A percentile compares a stretch with the other conserved stretches of the same genome.
phyloP scores from a whole-genome alignment of 2,888 invertebrate species.

The Agrotis ipsilon region DNA sequence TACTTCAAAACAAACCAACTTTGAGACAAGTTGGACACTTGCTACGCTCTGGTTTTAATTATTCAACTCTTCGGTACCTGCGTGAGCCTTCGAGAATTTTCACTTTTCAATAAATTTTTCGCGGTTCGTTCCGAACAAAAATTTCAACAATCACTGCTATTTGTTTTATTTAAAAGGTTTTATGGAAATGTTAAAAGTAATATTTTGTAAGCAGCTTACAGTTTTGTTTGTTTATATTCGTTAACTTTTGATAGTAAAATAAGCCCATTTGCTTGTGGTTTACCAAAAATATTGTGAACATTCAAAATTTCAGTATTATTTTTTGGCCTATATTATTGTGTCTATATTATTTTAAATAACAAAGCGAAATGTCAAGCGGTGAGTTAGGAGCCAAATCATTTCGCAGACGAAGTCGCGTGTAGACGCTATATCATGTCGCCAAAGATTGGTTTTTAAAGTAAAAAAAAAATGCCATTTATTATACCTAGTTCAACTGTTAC shows the following conservation, averaged over 20 bases:
- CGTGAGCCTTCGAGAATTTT: conserved; percentile 26
- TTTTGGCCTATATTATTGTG: too few species aligned
- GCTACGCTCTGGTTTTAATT: conserved; percentile 58
- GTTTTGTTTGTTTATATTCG: conserved; percentile 3
- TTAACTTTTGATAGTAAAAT: not conserved
- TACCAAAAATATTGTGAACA: not conserved
- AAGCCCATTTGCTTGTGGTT: conserved; percentile 30
- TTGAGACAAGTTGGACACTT: conserved; percentile 63
- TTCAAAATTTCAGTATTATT: too few species aligned
- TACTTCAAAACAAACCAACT: conserved; percentile 62
- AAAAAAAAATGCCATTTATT: too few species aligned
- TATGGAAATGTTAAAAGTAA: conserved; percentile 11
- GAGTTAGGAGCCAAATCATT: too few species aligned
- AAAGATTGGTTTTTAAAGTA: too few species aligned
- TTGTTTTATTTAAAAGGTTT: conserved; percentile 39
- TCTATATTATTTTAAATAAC: too few species aligned
- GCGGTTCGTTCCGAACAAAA: conserved; percentile 27
- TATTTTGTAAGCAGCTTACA: conserved; percentile 6
- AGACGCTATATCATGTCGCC: too few species aligned
- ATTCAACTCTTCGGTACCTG: conserved; percentile 51
- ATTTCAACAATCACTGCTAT: conserved; percentile 38
- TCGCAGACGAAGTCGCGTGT: too few species aligned
- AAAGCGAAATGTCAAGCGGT: too few species aligned
- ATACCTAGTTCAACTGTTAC: not conserved
- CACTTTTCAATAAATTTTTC: conserved; percentile 36